phyloP scores from a whole-genome alignment of 2,797 vertebrate genomes.

The Sebastes kiyomatsui region DNA sequence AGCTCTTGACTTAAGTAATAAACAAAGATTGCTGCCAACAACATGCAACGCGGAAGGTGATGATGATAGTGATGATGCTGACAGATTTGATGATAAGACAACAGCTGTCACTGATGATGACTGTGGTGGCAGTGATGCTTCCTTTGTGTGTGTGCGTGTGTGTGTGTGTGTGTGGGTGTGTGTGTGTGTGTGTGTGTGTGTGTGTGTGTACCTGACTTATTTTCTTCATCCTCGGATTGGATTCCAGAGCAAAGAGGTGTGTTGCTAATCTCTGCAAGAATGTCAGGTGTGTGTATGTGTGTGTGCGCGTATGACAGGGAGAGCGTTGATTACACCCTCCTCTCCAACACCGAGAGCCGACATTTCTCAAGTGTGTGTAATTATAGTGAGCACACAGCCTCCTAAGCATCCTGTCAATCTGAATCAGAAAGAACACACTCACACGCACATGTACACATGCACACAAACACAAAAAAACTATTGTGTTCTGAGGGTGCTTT shows the following conservation, averaged over 20 bases:
- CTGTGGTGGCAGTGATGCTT: conserved; percentile 60
- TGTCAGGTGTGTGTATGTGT: conserved; percentile 75
- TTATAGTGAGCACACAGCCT: conserved; percentile 83
- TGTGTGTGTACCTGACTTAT: conserved; percentile 56
- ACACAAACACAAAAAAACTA: conserved; percentile 54
- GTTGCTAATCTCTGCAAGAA: conserved; percentile 85
- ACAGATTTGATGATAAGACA: conserved; percentile 73
- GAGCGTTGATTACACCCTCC: conserved; percentile 80
- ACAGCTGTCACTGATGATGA: conserved; percentile 66
- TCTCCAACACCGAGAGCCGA: conserved; percentile 73
- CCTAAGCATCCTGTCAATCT: conserved; percentile 85
- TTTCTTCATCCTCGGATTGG: conserved; percentile 67
- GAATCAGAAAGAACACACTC: conserved; percentile 78
- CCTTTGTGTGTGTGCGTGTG: conserved; percentile 25
- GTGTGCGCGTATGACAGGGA: conserved; percentile 39
- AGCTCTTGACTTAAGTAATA: conserved; percentile 34
- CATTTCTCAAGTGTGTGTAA: conserved; percentile 84
- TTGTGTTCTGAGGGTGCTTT: conserved; percentile 61
- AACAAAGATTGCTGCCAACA: conserved; percentile 59
- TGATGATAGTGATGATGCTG: conserved; percentile 63
- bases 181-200: conserved; percentile 33
- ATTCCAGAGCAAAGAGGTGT: conserved; percentile 78
- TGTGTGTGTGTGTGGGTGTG: not conserved
- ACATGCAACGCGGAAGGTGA: conserved; percentile 46
- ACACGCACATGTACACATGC: conserved; percentile 43